phyloP scores from a whole-genome alignment of 1,140 invertebrate species.

The Mactra quadrangularis region DNA sequence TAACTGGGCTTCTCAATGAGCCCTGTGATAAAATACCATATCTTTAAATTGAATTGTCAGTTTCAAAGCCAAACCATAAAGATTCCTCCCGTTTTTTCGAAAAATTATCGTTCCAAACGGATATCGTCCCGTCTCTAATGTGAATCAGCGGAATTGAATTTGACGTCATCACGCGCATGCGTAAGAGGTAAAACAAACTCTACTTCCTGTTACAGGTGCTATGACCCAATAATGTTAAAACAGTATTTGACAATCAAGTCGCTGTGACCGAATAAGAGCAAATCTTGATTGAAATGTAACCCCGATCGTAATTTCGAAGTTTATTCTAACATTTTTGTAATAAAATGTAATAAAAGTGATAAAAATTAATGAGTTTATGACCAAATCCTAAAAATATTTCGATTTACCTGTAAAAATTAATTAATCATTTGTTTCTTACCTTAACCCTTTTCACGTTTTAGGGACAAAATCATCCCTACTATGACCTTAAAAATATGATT shows the following conservation, averaged over 20 bases:
- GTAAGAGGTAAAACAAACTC: constrained; percentile 17
- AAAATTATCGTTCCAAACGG: constrained; percentile 46
- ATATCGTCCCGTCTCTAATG: constrained; percentile 36
- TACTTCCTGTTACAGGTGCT: constrained; percentile 56
- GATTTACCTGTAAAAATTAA: not conserved
- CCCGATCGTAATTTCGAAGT: constrained; percentile 38
- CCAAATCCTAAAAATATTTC: not conserved
- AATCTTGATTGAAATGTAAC: constrained; percentile 10
- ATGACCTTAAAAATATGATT: not conserved
- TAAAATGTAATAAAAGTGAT: not conserved
- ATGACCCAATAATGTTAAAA: no score
- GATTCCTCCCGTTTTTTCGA: no score
- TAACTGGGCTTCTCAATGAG: constrained; percentile 2
- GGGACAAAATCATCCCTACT: not conserved
- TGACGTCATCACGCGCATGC: constrained; percentile 73
- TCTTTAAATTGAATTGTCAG: not conserved
- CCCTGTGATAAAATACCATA: constrained; percentile 16
- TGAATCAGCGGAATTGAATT: constrained; percentile 75
- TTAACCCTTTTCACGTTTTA: not conserved
- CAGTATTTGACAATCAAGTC: no score
- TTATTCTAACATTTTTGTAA: constrained; percentile 43
- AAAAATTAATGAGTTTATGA: not conserved
- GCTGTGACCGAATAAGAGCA: constrained; percentile 49
- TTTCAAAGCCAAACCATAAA: no score
- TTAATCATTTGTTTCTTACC: not conserved